A percentile compares a stretch with the other conserved stretches of the same genome.
These are phyloP conservation scores for Ctena decussata DNA, from an alignment of 2,888 invertebrate genomes.

Conservation along the genomic window DNA sequence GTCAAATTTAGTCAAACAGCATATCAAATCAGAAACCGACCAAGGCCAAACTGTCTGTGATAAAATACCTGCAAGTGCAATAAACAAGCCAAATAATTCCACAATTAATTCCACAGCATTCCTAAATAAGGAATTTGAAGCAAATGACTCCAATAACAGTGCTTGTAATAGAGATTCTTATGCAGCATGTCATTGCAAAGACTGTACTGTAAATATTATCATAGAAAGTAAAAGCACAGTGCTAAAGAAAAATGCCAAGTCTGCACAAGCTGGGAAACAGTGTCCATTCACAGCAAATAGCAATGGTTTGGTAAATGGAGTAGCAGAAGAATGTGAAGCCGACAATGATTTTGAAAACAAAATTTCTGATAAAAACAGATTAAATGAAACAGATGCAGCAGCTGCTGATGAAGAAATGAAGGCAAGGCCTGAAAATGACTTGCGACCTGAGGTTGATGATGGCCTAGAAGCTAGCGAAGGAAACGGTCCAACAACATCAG, in stretches of 20 bases:
- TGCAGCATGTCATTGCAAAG: not conserved
- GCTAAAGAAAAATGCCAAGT: not conserved
- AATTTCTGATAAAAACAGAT: not conserved
- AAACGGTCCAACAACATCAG: not conserved
- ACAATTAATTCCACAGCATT: not conserved
- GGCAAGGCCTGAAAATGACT: no score
- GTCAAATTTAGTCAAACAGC: not conserved
- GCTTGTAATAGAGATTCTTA: no score
- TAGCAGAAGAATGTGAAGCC: not conserved
- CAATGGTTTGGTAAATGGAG: not conserved
- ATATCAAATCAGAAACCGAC: not conserved
- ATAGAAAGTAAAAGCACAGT: not conserved
- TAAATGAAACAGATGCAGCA: not conserved
- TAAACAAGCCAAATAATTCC: not conserved
- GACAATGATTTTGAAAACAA: no score
- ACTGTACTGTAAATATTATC: not conserved
- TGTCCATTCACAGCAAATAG: not conserved
- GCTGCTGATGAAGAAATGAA: no score
- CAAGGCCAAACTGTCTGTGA: not conserved
- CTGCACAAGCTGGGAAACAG: not conserved
- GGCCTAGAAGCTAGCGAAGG: no score
- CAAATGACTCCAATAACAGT: not conserved
- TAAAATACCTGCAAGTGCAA: not conserved
- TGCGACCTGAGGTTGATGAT: no score
- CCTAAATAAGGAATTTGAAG: not conserved